A percentile compares a stretch with the other conserved stretches of the same genome.
phyloP scores from a whole-genome alignment of 2,113 vertebrate species.

The Delphinus delphis region DNA sequence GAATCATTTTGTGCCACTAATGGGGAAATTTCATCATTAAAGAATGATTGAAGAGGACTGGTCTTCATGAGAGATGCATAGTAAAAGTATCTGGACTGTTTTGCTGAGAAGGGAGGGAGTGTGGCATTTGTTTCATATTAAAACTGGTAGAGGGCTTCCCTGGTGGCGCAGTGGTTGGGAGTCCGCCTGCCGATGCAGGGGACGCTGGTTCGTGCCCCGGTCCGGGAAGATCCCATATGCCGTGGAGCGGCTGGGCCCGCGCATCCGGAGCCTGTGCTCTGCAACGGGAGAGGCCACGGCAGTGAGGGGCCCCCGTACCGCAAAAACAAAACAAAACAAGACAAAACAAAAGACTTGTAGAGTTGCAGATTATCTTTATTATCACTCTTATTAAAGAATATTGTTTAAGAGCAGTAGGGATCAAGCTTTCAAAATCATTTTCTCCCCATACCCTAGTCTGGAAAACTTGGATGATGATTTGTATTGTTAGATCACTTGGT shows the following conservation, averaged over 20 bases:
- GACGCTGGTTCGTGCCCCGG: no score
- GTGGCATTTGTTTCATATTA: neutral
- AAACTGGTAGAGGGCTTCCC: neutral
- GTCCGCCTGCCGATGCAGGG: no score
- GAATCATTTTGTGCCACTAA: slow-evolving; percentile 28
- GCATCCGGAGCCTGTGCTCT: no score
- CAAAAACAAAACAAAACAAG: no score
- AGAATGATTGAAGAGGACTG: neutral
- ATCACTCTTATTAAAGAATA: neutral
- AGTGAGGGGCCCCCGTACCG: no score
- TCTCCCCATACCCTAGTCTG: neutral
- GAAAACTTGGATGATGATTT: neutral
- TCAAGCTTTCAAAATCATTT: neutral
- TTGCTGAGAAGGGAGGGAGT: neutral
- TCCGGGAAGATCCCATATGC: no score
- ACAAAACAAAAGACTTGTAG: neutral
- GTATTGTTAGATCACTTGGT: neutral
- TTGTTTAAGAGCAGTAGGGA: neutral
- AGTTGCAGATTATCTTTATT: neutral
- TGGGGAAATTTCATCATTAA: neutral
- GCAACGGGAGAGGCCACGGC: no score
- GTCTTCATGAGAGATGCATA: neutral
- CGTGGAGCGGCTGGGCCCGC: no score
- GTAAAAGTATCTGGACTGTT: neutral
- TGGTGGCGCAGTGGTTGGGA: no score